Evolutionary conservation across 2,888 invertebrate species (phyloP).

Genomic region (Tetropium fuscum): DNA sequence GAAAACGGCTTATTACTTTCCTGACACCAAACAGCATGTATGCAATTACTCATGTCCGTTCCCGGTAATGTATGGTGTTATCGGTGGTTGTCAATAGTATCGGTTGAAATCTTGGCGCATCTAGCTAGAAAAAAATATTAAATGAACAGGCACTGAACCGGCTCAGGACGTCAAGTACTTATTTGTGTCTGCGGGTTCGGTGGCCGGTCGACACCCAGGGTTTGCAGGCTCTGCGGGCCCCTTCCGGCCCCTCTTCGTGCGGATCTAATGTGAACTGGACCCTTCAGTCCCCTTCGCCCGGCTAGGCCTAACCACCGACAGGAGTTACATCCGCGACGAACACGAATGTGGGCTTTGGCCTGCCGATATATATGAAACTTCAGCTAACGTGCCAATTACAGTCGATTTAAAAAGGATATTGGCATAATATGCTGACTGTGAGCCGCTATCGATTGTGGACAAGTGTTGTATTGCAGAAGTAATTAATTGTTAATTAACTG

Average conservation of each 20-base stretch:
- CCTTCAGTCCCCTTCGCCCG: slow-evolving; percentile 36
- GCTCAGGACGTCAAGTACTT: slow-evolving; percentile 58
- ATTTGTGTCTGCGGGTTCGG: slow-evolving; percentile 62
- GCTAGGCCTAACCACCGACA: slow-evolving; percentile 26
- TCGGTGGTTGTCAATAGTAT: slow-evolving; percentile 27
- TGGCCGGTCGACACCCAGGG: slow-evolving; percentile 62
- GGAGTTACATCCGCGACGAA: slow-evolving; percentile 37
- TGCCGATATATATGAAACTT: slow-evolving; percentile 33
- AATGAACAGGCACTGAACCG: slow-evolving; percentile 62
- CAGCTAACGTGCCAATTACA: slow-evolving; percentile 31
- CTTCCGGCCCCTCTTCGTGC: slow-evolving; percentile 43
- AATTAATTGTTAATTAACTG: neutral
- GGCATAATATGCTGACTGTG: slow-evolving; percentile 9
- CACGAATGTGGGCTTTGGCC: slow-evolving; percentile 22
- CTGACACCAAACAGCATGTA: too few species aligned
- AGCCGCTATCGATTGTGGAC: slow-evolving; percentile 5
- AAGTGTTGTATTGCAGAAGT: slow-evolving; percentile 8
- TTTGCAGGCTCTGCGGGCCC: slow-evolving; percentile 49
- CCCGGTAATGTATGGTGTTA: slow-evolving; percentile 2
- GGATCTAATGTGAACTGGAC: slow-evolving; percentile 42
- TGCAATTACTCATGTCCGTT: neutral
- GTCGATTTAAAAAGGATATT: slow-evolving; percentile 16
- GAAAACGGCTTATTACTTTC: too few species aligned
- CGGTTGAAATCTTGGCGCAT: slow-evolving; percentile 29
- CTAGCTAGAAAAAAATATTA: slow-evolving; percentile 25